These are phyloP conservation scores for Melanotaenia maccullochi DNA, from an alignment of 2,797 vertebrate species.

Conservation along the genomic window DNA sequence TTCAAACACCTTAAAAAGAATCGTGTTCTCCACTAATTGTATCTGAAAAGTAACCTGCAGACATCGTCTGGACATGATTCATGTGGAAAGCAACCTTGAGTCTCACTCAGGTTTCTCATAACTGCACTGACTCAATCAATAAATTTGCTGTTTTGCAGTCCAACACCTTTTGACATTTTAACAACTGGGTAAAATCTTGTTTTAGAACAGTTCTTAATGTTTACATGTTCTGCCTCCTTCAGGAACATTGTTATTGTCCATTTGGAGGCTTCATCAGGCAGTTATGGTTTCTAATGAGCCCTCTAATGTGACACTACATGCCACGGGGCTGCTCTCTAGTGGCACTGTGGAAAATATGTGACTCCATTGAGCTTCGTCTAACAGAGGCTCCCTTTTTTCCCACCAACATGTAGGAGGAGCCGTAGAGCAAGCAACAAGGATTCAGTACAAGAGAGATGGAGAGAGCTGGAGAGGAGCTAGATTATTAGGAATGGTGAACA, in stretches of 20 bases:
- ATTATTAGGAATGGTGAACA: not conserved
- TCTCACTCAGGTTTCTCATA: not conserved
- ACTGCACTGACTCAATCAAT: not conserved
- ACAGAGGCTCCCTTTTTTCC: constrained; percentile 40
- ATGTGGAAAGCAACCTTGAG: not conserved
- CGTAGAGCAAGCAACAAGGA: constrained; percentile 26
- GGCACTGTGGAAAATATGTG: constrained; percentile 64
- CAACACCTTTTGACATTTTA: not conserved
- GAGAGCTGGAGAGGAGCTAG: constrained; percentile 27
- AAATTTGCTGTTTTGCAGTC: not conserved
- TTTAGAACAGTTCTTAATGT: not conserved
- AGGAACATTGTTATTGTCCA: constrained; percentile 38
- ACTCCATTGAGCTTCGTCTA: constrained; percentile 30
- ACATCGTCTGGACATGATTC: not conserved
- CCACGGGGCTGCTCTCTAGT: constrained; percentile 79
- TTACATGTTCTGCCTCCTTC: constrained; percentile 4
- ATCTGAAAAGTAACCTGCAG: not conserved
- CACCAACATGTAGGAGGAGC: constrained; percentile 34
- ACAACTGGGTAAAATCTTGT: not conserved
- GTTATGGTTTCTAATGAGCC: constrained; percentile 60
- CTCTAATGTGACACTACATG: constrained; percentile 66
- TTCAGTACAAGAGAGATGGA: constrained; percentile 13
- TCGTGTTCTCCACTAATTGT: too few relatives aligned
- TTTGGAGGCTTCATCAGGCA: constrained; percentile 38
- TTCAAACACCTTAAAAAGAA: not conserved